These are phyloP conservation scores for Trissolcus brochymenae DNA, from an alignment of 2,888 invertebrate genomes.

Conservation along the genomic window DNA sequence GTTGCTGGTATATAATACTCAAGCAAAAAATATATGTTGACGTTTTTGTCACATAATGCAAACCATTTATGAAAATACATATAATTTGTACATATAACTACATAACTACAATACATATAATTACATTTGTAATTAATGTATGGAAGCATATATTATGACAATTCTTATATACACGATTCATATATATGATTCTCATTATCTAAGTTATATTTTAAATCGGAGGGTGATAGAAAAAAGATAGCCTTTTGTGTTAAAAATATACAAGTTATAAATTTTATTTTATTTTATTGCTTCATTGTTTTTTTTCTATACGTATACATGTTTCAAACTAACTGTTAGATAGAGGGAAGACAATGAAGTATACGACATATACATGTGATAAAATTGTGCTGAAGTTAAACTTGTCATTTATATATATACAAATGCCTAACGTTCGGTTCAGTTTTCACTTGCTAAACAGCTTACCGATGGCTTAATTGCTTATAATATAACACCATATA, in stretches of 20 bases:
- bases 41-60: too few relatives aligned
- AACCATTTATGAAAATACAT: too few relatives aligned
- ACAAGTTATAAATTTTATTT: slow-evolving; percentile 45
- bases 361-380: slow-evolving; percentile 27
- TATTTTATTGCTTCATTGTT: slow-evolving; percentile 32
- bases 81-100: too few relatives aligned
- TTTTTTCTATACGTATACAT: slow-evolving; percentile 39
- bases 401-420: slow-evolving; percentile 38
- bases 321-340: slow-evolving; percentile 36
- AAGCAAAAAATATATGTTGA: background rate
- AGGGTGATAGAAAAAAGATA: slow-evolving; percentile 3
- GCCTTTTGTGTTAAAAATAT: slow-evolving; percentile 43
- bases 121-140: too few relatives aligned
- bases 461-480: too few relatives aligned
- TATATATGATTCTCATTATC: too few relatives aligned
- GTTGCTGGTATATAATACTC: background rate
- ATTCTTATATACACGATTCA: too few relatives aligned
- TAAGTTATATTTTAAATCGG: background rate
- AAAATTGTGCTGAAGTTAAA: slow-evolving; percentile 32
- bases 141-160: too few relatives aligned
- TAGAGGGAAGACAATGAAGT: slow-evolving; percentile 34
- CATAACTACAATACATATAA: too few relatives aligned
- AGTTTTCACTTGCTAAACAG: slow-evolving; percentile 10
- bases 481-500: too few relatives aligned
- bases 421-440: slow-evolving; percentile 27